Conservation (phyloP, 2,888 invertebrate species). For the Altica lythri region DNA sequence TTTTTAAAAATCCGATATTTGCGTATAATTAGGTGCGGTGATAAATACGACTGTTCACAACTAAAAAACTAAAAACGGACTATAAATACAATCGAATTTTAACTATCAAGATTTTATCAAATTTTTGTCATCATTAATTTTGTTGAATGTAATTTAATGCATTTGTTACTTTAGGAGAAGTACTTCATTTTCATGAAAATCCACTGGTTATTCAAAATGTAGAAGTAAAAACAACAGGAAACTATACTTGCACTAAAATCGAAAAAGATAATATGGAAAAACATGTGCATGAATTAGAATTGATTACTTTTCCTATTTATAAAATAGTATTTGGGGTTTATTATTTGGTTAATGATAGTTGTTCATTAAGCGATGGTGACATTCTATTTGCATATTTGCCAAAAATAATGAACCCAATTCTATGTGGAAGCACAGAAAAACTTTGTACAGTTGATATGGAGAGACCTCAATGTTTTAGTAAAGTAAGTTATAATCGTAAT, state of each 20-base stretch:
- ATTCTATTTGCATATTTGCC: slow-evolving; percentile 50
- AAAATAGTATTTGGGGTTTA: slow-evolving; percentile 48
- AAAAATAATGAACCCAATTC: slow-evolving; percentile 45
- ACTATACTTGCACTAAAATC: slow-evolving; percentile 52
- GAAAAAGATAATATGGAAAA: slow-evolving; percentile 35
- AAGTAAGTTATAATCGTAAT: slow-evolving; percentile 37
- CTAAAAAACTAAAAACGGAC: too few species aligned
- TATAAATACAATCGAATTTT: too few species aligned
- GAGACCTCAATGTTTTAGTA: slow-evolving; percentile 48
- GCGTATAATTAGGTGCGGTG: too few species aligned
- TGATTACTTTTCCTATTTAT: slow-evolving; percentile 51
- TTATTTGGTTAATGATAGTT: slow-evolving; percentile 48
- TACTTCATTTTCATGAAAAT: slow-evolving; percentile 41
- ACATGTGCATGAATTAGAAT: slow-evolving; percentile 49
- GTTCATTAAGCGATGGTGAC: slow-evolving; percentile 48
- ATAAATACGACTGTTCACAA: too few species aligned
- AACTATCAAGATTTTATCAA: too few species aligned
- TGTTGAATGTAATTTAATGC: too few species aligned
- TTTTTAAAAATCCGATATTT: too few species aligned
- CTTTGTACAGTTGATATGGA: slow-evolving; percentile 50
- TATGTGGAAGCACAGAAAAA: slow-evolving; percentile 49
- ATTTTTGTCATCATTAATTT: too few species aligned
- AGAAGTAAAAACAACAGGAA: slow-evolving; percentile 51
- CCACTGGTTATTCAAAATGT: slow-evolving; percentile 48
- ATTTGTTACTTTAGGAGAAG: slow-evolving; percentile 37